Percentiles rank a stretch among this genome's conserved stretches.
Evolutionary conservation across 2,888 invertebrate genomes (phyloP).

Genomic region (Mechanitis messenoides): DNA sequence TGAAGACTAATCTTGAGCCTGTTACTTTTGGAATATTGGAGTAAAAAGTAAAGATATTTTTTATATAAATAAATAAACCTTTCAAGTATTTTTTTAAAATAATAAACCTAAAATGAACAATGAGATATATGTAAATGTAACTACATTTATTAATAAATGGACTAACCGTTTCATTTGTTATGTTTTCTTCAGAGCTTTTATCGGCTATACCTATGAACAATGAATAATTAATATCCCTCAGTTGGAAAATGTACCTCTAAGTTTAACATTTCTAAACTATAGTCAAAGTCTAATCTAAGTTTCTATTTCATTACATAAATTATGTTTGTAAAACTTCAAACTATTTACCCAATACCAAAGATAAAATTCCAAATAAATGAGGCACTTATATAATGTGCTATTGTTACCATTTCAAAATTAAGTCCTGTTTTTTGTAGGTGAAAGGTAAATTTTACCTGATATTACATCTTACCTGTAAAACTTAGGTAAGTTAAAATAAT

Average conservation of each 20-base stretch:
- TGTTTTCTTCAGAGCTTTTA: constrained; percentile 20
- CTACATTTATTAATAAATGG: not conserved
- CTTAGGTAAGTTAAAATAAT: not conserved
- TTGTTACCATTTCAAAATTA: too few species aligned
- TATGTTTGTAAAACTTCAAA: too few species aligned
- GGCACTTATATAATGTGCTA: too few species aligned
- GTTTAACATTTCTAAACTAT: too few species aligned
- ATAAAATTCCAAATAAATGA: too few species aligned
- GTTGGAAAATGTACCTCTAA: too few species aligned
- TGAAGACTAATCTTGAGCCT: not conserved
- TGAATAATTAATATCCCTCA: not conserved
- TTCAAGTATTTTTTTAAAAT: too few species aligned
- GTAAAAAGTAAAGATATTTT: not conserved
- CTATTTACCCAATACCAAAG: too few species aligned
- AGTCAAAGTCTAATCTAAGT: too few species aligned
- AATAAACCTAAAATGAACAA: too few species aligned
- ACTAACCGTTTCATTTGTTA: constrained; percentile 25
- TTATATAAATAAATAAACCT: not conserved
- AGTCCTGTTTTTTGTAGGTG: not conserved
- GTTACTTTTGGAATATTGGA: not conserved
- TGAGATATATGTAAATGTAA: not conserved
- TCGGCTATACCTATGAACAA: constrained; percentile 25
- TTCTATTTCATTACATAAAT: too few species aligned
- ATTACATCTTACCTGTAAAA: not conserved
- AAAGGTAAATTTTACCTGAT: not conserved